Evolutionary conservation across 2,888 invertebrate species (phyloP), one percentile per base, ranked within the genome.

Genomic region (Dichetophora obliterata): DNA sequence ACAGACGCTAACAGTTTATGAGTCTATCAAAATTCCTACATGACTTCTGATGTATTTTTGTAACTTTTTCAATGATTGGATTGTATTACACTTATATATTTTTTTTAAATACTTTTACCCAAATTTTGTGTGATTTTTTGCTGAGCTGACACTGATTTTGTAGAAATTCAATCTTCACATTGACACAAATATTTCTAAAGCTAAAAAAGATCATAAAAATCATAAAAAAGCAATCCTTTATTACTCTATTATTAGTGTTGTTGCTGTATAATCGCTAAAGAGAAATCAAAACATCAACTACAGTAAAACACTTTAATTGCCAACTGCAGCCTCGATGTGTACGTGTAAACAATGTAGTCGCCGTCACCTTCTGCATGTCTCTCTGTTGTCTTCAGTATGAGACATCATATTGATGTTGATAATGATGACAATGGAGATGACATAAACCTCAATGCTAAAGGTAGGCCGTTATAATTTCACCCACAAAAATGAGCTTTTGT

Each of bases 11-110:
- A 77, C 77, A 71, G 66, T 80, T 80, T 75, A 78, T 78, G 79
- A 76, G 75, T 61, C 76, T 77, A 78, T 80, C 77, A 78, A 81
- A 82, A 82, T 81, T 80, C 82, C 82, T 74, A 74, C 82, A 81
- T 80, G 82, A 80, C 75, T 75, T 76, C 71, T 74, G 76, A 19
- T 71, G 68, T 22, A 22, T 66, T 43, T 43, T 6, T 66, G 66
- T 19, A 11, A 22, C 19, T 37, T n/a, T 14, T 27, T 14, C 9
- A 3, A 63, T 63, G 24, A 54, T 48, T 66, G 48, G n/a, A 43
- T 22, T 19, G 2, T 8, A 4, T 66, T 24, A 48, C 8, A 31
- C n/a, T n/a, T n/a, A n/a, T n/a, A n/a, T n/a, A 27, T 27, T 50
- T 19, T 48, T 43, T 48, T 9, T 50, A 27, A 9, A 59, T 59